Conservation (phyloP, 2,113 vertebrate genomes). For the Oplegnathus fasciatus region DNA sequence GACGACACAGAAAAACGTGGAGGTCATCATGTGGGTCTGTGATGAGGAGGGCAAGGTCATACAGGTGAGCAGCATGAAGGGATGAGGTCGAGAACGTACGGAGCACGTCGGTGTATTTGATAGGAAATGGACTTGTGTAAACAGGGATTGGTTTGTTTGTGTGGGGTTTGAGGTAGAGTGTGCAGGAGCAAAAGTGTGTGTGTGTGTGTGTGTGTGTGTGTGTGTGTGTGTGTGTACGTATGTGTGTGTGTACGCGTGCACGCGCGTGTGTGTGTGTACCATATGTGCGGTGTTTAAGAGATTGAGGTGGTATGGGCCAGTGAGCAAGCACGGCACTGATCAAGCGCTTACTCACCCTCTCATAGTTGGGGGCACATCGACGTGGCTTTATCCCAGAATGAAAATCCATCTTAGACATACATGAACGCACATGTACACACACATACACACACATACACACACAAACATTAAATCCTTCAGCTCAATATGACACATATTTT, state of each 20-base stretch:
- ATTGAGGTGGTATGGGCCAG: slow-evolving; percentile 26
- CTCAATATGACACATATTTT: slow-evolving; percentile 29
- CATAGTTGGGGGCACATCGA: slow-evolving; percentile 32
- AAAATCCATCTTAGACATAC: slow-evolving; percentile 41
- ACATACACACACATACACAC: background rate
- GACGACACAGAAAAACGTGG: slow-evolving; percentile 97
- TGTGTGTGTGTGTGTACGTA: slow-evolving; percentile 3
- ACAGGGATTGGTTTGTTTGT: background rate
- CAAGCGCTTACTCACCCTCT: slow-evolving; percentile 45
- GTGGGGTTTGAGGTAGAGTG: background rate
- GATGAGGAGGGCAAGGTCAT: slow-evolving; percentile 94
- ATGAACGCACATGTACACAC: background rate
- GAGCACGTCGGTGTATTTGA: background rate
- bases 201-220: background rate
- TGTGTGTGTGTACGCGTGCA: no score
- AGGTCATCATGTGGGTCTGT: slow-evolving; percentile 98
- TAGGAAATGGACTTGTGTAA: slow-evolving; percentile 13
- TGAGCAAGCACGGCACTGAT: slow-evolving; percentile 37
- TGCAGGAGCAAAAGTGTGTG: background rate
- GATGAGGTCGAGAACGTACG: background rate
- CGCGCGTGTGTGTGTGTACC: background rate
- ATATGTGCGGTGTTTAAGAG: background rate
- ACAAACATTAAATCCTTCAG: slow-evolving; percentile 33
- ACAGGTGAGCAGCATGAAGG: slow-evolving; percentile 81
- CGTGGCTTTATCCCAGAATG: slow-evolving; percentile 32